Conservation (phyloP, 2,888 invertebrate species). For the Diabrotica balteata region DNA sequence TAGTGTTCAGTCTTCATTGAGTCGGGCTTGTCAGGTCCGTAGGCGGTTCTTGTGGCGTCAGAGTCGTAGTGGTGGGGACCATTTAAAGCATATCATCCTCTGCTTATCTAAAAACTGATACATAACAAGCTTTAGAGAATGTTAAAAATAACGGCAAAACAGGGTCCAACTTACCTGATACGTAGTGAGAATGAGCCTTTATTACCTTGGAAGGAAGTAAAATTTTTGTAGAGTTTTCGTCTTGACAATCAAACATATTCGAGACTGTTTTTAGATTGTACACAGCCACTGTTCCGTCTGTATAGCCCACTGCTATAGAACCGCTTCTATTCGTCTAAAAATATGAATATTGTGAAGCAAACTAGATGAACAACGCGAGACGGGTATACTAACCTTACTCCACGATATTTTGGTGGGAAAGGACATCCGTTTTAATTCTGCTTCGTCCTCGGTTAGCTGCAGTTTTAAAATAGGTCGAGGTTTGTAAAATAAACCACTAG, state of each 20-base stretch:
- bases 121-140: no score
- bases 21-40: no score
- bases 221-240: conserved; percentile 58
- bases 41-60: background rate
- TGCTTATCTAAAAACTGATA: no score
- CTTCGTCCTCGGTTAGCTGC: conserved; percentile 42
- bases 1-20: no score
- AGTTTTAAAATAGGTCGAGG: conserved; percentile 63
- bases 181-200: conserved; percentile 65
- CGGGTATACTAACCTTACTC: conserved; percentile 57
- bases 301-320: conserved; percentile 71
- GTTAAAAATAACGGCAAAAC: no score
- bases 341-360: conserved; percentile 1
- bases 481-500: conserved; percentile 60
- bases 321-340: conserved; percentile 64
- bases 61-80: background rate
- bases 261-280: conserved; percentile 68
- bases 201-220: conserved; percentile 68
- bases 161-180: conserved; percentile 63
- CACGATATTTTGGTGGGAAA: conserved; percentile 64
- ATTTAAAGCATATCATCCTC: no score
- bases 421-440: conserved; percentile 40
- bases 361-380: background rate
- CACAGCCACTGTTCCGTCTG: conserved; percentile 71
- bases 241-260: conserved; percentile 56